Conservation (phyloP, 2,797 vertebrate species). For the Oreortyx pictus region DNA sequence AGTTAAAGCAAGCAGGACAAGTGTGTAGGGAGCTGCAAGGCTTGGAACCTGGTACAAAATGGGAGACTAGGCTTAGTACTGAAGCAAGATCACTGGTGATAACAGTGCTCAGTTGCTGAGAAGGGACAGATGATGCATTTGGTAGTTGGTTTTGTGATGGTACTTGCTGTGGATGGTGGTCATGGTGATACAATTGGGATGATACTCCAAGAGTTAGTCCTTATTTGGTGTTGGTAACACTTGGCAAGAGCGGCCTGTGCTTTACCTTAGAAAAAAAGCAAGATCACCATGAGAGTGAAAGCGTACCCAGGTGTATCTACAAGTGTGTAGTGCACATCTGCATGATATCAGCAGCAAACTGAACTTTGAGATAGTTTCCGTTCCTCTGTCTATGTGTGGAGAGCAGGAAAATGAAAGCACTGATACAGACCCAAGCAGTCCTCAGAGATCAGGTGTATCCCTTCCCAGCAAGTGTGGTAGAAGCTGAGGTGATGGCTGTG, state of each 20-base stretch:
- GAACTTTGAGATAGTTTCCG: not conserved
- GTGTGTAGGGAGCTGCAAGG: not conserved
- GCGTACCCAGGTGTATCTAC: not conserved
- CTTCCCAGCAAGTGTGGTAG: not conserved
- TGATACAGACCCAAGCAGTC: not conserved
- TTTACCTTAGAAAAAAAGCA: not conserved
- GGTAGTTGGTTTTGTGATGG: not conserved
- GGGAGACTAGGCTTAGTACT: not conserved
- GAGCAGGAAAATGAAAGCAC: not conserved
- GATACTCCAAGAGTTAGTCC: not conserved
- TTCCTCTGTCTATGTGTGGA: not conserved
- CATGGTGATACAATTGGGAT: accelerated
- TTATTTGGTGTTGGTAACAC: not conserved
- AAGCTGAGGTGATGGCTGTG: not conserved
- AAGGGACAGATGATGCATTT: not conserved
- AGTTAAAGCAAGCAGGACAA: not conserved
- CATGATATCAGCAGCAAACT: not conserved
- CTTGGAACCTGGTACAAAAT: not conserved
- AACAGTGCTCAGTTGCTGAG: not conserved
- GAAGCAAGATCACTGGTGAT: not conserved
- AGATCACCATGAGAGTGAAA: not conserved
- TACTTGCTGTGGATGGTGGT: not conserved
- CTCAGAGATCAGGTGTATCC: not conserved
- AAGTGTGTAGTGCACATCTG: not conserved
- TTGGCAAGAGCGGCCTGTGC: not conserved